Conservation (phyloP, 2,888 invertebrate species). For the Lamellibrachia columna region DNA sequence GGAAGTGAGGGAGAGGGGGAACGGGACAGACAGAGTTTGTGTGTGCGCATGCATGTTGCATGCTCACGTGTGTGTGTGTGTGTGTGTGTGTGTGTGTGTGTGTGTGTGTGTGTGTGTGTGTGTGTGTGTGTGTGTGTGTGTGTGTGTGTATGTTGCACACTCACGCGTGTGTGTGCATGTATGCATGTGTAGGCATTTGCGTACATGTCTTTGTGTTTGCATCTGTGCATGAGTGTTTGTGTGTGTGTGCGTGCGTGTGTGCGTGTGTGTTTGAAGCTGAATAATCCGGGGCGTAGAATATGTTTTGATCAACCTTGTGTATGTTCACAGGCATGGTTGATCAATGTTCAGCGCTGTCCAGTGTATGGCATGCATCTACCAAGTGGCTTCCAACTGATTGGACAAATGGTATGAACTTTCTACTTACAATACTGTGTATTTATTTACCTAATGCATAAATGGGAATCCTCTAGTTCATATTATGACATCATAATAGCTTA, state of each 20-base stretch:
- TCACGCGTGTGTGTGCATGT: not conserved
- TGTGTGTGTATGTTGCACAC: not conserved
- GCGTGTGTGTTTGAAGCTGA: not conserved
- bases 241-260: not conserved
- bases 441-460: too few species aligned
- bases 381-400: conserved; percentile 42
- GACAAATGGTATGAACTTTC: conserved; percentile 36
- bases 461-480: too few species aligned
- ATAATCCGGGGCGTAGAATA: not conserved
- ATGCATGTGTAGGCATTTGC: not conserved
- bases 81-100: not conserved
- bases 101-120: not conserved
- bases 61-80: not conserved
- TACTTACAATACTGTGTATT: not conserved
- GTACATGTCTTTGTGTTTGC: not conserved
- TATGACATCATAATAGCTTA: too few species aligned
- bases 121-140: not conserved
- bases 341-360: conserved; percentile 27
- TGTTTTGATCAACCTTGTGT: conserved; percentile 13
- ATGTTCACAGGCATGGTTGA: conserved; percentile 37
- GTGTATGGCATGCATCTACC: conserved; percentile 43
- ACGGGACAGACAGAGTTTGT: not conserved
- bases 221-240: not conserved
- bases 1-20: too few species aligned
- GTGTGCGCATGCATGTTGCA: not conserved